Evolutionary conservation across 2,797 vertebrate species (phyloP).

Genomic region (Oreortyx pictus): DNA sequence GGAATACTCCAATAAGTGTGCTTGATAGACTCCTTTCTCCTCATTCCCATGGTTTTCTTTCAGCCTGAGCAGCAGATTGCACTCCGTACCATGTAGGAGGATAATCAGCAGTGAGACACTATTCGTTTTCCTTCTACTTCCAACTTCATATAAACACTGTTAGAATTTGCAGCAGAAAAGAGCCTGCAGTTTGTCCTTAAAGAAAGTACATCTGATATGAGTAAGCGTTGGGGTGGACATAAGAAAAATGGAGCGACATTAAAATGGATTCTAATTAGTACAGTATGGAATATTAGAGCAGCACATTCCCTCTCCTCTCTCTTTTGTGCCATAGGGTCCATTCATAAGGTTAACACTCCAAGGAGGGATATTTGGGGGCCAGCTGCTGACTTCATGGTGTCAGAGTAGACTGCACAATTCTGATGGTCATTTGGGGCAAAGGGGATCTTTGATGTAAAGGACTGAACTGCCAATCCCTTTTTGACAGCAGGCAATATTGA

Average conservation of each 20-base stretch:
- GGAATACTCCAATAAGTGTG: not conserved
- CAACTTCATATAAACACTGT: not conserved
- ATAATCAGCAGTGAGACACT: not conserved
- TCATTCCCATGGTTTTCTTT: not conserved
- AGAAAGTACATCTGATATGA: not conserved
- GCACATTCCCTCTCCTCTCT: not conserved
- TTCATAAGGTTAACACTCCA: not conserved
- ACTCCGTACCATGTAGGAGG: not conserved
- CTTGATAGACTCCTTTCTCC: not conserved
- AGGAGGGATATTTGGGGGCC: not conserved
- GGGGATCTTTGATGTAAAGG: not conserved
- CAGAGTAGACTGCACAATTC: accelerated
- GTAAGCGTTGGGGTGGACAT: not conserved
- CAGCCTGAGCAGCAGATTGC: not conserved
- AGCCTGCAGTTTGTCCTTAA: not conserved
- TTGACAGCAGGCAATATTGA: not conserved
- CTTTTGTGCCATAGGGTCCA: not conserved
- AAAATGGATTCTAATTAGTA: not conserved
- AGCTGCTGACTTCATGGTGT: not conserved
- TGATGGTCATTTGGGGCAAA: not conserved
- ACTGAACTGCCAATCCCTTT: not conserved
- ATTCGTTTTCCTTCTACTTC: not conserved
- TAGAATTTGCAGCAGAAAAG: not conserved
- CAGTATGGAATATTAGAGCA: not conserved
- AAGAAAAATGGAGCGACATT: not conserved